Conservation (phyloP, 2,797 vertebrate genomes). For the Gobionotothen gibberifrons region DNA sequence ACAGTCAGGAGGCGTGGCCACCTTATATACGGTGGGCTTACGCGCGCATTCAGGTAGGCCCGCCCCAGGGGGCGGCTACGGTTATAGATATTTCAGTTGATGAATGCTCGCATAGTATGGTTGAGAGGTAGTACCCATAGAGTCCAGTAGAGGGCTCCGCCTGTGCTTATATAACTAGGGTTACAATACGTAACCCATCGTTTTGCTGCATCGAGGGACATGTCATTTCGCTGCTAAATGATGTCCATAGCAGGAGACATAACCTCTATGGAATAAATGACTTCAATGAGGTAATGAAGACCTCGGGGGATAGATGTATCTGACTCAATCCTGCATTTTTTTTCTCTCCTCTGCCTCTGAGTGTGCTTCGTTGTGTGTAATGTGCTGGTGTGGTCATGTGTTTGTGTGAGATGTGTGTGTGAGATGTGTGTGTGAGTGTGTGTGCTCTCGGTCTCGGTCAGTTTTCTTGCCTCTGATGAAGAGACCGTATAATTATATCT, state of each 20-base stretch:
- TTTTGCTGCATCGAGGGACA: slow-evolving; percentile 37
- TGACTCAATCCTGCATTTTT: slow-evolving; percentile 41
- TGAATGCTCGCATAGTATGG: too few species aligned
- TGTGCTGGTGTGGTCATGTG: neutral
- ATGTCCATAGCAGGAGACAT: slow-evolving; percentile 60
- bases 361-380: slow-evolving; percentile 23
- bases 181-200: too few species aligned
- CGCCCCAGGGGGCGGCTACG: too few species aligned
- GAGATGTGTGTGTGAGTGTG: neutral
- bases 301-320: slow-evolving; percentile 60
- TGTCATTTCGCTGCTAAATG: slow-evolving; percentile 66
- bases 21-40: too few species aligned
- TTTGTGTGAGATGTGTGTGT: neutral
- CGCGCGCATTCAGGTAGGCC: too few species aligned
- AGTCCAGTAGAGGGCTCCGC: too few species aligned
- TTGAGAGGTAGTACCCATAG: too few species aligned
- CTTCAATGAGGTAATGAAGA: slow-evolving; percentile 78
- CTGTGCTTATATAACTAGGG: too few species aligned
- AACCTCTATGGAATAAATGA: slow-evolving; percentile 68
- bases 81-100: too few species aligned
- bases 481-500: slow-evolving; percentile 55
- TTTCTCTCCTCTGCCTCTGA: neutral
- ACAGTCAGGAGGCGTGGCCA: too few species aligned
- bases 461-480: slow-evolving; percentile 50
- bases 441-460: slow-evolving; percentile 20